Evolutionary conservation across 2,113 vertebrate species (phyloP).

Genomic region (Crotalus viridis): DNA sequence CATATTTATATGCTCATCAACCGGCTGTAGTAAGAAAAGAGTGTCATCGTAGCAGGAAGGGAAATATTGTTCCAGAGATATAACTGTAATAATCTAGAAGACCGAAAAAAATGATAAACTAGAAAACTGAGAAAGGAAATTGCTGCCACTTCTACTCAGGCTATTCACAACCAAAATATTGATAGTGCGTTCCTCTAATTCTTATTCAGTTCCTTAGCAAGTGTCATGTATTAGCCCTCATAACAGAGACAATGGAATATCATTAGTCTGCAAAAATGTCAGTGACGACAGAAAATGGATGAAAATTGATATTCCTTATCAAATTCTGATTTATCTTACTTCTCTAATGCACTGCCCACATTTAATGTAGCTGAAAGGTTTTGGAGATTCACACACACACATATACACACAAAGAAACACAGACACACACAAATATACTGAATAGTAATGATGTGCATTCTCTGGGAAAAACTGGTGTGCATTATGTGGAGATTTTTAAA

Average conservation of each 20-base stretch:
- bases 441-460: not conserved
- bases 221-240: not conserved
- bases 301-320: constrained; percentile 5
- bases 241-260: not conserved
- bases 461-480: not conserved
- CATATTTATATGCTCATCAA: not conserved
- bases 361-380: not conserved
- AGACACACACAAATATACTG: not conserved
- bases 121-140: not conserved
- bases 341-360: not conserved
- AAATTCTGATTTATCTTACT: not conserved
- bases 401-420: not conserved
- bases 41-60: not conserved
- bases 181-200: not conserved
- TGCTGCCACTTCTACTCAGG: not conserved
- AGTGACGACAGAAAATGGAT: constrained; percentile 2
- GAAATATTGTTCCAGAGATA: not conserved
- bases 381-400: not conserved
- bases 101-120: not conserved
- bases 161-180: not conserved
- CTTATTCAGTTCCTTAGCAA: constrained; percentile 3
- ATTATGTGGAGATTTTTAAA: not conserved
- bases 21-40: not conserved
- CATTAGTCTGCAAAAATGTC: constrained; percentile 1
- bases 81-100: not conserved